phyloP scores from a whole-genome alignment of 2,113 vertebrate species.

The Paedocypris sp. region DNA sequence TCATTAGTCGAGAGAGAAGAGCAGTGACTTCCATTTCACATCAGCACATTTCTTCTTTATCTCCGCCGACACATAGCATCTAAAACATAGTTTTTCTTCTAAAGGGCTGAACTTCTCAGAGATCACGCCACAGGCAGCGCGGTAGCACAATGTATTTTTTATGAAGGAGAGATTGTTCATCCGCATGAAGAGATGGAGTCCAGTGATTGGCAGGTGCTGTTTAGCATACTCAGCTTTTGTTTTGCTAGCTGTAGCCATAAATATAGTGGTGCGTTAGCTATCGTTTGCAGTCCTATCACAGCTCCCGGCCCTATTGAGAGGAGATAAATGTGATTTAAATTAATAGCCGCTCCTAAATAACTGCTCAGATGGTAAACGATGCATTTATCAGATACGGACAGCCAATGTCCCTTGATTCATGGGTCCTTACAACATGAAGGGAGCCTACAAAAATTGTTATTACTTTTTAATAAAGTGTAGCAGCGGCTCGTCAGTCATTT shows the following conservation, averaged over 20 bases:
- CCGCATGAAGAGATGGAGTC: slow-evolving; percentile 22
- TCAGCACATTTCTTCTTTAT: no score
- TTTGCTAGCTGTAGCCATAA: slow-evolving; percentile 31
- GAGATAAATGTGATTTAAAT: slow-evolving; percentile 99
- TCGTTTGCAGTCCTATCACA: slow-evolving; percentile 31
- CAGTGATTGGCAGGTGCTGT: slow-evolving; percentile 24
- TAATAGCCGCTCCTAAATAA: slow-evolving; percentile 99
- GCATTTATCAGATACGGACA: slow-evolving; percentile 99
- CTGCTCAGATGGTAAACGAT: slow-evolving; percentile 98
- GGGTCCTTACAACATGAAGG: slow-evolving; percentile 89
- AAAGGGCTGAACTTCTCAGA: no score
- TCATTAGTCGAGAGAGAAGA: no score
- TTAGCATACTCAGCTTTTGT: slow-evolving; percentile 29
- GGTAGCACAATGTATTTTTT: slow-evolving; percentile 5
- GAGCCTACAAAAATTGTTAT: slow-evolving; percentile 99
- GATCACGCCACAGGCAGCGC: neutral
- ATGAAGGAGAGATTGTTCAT: slow-evolving; percentile 9
- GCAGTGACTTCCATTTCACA: no score
- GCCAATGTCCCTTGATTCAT: slow-evolving; percentile 99
- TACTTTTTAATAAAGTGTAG: slow-evolving; percentile 99
- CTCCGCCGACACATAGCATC: no score
- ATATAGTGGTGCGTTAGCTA: slow-evolving; percentile 20
- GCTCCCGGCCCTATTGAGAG: slow-evolving; percentile 22
- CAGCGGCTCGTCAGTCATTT: slow-evolving; percentile 94
- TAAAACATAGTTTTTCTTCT: no score